These are phyloP conservation scores for Dicyrtoma fusca DNA, from an alignment of 2,888 invertebrate genomes.

Conservation along the genomic window DNA sequence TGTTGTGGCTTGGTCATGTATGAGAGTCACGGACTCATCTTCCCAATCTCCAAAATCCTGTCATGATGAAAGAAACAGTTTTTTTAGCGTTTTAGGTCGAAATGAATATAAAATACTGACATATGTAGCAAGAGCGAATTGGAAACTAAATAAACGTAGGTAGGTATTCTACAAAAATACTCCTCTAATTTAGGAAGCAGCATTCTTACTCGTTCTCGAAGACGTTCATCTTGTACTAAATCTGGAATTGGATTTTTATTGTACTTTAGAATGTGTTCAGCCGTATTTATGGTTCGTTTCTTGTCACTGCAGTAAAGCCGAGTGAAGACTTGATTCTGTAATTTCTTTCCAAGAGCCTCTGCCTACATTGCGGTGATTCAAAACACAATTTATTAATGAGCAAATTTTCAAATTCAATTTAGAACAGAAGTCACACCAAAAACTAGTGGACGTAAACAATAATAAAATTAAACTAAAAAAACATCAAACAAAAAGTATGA, in stretches of 20 bases:
- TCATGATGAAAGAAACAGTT: neutral
- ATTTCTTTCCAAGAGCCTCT: slow-evolving; percentile 18
- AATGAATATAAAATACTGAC: no score
- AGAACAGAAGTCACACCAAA: no score
- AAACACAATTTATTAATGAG: no score
- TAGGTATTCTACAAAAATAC: neutral
- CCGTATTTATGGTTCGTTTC: slow-evolving; percentile 27
- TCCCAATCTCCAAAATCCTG: slow-evolving; percentile 40
- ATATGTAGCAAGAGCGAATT: no score
- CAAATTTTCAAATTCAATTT: neutral
- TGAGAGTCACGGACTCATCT: slow-evolving; percentile 13
- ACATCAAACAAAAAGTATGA: no score
- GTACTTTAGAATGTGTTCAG: slow-evolving; percentile 26
- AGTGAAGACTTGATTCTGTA: slow-evolving; percentile 29
- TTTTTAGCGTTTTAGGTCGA: no score
- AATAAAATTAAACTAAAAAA: no score
- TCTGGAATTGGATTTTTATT: slow-evolving; percentile 21
- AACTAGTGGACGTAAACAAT: no score
- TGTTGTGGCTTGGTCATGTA: slow-evolving; percentile 16
- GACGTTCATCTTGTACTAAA: slow-evolving; percentile 18
- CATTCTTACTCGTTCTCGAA: slow-evolving; percentile 38
- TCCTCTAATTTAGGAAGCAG: no score
- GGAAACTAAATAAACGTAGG: neutral
- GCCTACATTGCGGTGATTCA: no score
- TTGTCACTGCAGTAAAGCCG: slow-evolving; percentile 31